Base-by-base conservation (phyloP, 2,888 invertebrate species). In the Scrobipalpa atriplicella region DNA sequence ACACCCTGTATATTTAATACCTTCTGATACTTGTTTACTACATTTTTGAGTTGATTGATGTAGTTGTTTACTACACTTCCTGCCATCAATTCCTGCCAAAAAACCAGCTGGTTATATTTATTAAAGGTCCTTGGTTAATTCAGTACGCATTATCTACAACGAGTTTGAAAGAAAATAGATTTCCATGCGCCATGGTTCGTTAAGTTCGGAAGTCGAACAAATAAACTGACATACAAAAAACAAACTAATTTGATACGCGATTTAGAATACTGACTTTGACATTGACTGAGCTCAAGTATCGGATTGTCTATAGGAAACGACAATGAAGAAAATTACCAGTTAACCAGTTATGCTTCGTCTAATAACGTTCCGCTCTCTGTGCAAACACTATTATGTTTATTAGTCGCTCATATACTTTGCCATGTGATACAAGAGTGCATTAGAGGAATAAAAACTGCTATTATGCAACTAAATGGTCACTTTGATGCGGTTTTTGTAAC, bases 281-380 rank as follows among this genome's bases (percentile, higher is more conserved):
- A 52, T 51, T 39, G 63, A 60, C 62, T 54, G n/a, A 2, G 52
- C 51, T 52, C 16, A 41, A 43, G 19, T 13, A 13, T 39, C 13
- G 38, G n/a, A 2, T 56, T 41, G 10, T 54, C 39, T 56, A 36
- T 52, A 38, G 64, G 56, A 65, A 65, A 65, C 21, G 47, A 47
- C 51, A 51, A 41, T 65, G n/a, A 36, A 60, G 47, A 51, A 66
- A 66, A 66, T 62, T 62, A 60, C 47, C 18, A 19, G 65, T 21
- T 29, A 29, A 29, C 29, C 5, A n/a, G 64, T 65, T 65, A 58
- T 65, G 62, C 65, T 51, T 60, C 56, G 60, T 5, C 21, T 56
- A 21, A 56, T n/a, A 43, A 36, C 58, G 65, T 65, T 65, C 58
- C 65, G 65, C 65, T 60, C 65, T 65, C 60, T 43, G 60, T 58